Evolutionary conservation across 2,888 invertebrate genomes (phyloP).

Genomic region (Chrysolina americana): DNA sequence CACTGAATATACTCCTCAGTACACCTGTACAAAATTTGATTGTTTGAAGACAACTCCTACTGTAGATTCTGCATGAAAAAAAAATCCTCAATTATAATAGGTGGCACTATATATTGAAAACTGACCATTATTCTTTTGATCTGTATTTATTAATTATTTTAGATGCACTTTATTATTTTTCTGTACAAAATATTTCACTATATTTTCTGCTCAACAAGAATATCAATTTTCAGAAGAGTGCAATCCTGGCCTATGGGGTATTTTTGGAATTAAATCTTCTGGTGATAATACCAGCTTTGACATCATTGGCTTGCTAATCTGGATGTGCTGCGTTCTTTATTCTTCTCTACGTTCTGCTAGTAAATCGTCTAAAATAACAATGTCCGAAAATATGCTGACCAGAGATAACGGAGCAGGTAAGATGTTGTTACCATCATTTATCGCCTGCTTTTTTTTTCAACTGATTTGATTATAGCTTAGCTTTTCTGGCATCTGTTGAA

Average conservation of each 20-base stretch:
- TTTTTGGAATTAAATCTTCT: conserved; percentile 62
- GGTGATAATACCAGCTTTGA: conserved; percentile 74
- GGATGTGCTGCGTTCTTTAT: conserved; percentile 96
- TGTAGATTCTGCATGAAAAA: too few species aligned
- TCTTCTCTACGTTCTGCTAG: conserved; percentile 96
- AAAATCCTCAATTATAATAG: too few species aligned
- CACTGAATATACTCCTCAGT: too few species aligned
- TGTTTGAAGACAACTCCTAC: too few species aligned
- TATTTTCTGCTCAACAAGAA: not conserved
- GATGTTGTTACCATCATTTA: conserved; percentile 43
- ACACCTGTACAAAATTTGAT: too few species aligned
- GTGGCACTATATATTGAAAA: too few species aligned
- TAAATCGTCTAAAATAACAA: conserved; percentile 91
- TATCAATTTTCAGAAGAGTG: conserved; percentile 74
- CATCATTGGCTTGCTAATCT: conserved; percentile 92
- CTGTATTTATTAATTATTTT: too few species aligned
- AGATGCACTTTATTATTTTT: too few species aligned
- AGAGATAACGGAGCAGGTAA: conserved; percentile 81
- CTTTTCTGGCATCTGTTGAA: not conserved
- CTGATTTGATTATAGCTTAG: not conserved
- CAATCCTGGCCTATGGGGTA: conserved; percentile 80
- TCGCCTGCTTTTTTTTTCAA: conserved; percentile 16
- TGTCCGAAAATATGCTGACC: conserved; percentile 84
- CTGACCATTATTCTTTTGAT: too few species aligned
- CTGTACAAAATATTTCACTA: too few species aligned